Percentiles rank a stretch among this genome's conserved stretches.
phyloP scores from a whole-genome alignment of 2,113 vertebrate species.

The Sprattus sprattus region DNA sequence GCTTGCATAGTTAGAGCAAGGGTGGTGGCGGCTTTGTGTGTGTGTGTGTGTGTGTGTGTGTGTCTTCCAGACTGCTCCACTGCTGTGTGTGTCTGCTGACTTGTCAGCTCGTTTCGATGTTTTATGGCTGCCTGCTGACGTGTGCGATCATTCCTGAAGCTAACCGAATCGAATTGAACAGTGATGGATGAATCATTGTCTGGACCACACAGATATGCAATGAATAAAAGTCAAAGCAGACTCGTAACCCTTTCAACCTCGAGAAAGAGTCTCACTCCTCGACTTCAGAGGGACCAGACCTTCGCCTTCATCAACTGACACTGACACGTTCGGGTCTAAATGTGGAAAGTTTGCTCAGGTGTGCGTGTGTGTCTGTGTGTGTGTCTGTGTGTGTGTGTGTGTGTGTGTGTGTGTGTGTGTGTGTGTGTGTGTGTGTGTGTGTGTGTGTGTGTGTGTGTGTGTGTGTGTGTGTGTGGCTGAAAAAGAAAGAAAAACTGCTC shows the following conservation, averaged over 20 bases:
- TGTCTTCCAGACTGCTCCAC: constrained; percentile 19
- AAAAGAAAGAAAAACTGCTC: constrained; percentile 23
- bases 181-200: constrained; percentile 25
- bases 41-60: constrained; percentile 13
- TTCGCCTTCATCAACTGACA: background rate
- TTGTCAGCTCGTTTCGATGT: constrained; percentile 23
- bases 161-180: constrained; percentile 27
- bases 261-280: background rate
- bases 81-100: constrained; percentile 22
- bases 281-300: constrained; percentile 11
- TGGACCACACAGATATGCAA: constrained; percentile 43
- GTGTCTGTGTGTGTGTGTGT: background rate
- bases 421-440: constrained; percentile 6
- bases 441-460: background rate
- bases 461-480: background rate
- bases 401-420: constrained; percentile 7
- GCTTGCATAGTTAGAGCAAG: constrained; percentile 40
- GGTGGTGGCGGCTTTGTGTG: background rate
- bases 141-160: constrained; percentile 24
- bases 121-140: constrained; percentile 18
- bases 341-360: constrained; percentile 15
- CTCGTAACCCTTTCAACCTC: constrained; percentile 14
- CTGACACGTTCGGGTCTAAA: background rate
- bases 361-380: background rate
- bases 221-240: constrained; percentile 42